Base-by-base conservation (phyloP, 2,113 vertebrate species). In the Platysteira castanea region DNA sequence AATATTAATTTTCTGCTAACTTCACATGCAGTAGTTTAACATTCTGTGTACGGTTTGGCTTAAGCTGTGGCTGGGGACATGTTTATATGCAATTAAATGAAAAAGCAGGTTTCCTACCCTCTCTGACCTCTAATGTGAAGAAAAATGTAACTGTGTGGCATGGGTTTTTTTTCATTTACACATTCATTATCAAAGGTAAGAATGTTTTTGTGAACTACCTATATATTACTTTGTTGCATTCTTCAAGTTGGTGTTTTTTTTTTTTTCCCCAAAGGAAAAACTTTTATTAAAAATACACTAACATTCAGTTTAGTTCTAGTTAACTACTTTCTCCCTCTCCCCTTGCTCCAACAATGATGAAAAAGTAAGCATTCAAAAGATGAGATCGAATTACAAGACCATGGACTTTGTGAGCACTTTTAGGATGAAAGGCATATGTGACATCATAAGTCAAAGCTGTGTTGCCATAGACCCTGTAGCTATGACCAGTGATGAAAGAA, bases 1-100 rank as follows among this genome's bases (percentile, higher is more conserved):
- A 97, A 95, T 96, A 95, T 93, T 96, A 96, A 97, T 96, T 92
- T 96, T 50, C 59, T 93, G 44, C 80, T 79, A 95, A 95, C 91
- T 97, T 96, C 83, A 93, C 42, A 94, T 70, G 50, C 47, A 86
- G 71, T 90, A 92, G 63, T 91, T 96, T 95, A 96, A 96, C 71
- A 90, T 95, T 95, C 79, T 73, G 22, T 89, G 76, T 97, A 92
- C 0, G 3, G 54, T 83, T 91, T 92, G 90, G 54, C 35, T 96
- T 96, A 93, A 97, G 74, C 79, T 78, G 95, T 89, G 87, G 59
- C 95, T 96, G 37, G 95, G 89, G 92, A 97, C 91, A 89, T 83
- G 89, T 96, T 97, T 96, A 92, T 95, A 91, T 44, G 84, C 89
- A 96, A 96, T 97, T 95, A 91, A 94, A 95, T 61, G 65, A 93